Evolutionary conservation across 30 jellyfish, hydroid and myxozoan species (phyloP), one percentile per base, ranked within the genome.

Genomic region (Rhopilema esculentum): DNA sequence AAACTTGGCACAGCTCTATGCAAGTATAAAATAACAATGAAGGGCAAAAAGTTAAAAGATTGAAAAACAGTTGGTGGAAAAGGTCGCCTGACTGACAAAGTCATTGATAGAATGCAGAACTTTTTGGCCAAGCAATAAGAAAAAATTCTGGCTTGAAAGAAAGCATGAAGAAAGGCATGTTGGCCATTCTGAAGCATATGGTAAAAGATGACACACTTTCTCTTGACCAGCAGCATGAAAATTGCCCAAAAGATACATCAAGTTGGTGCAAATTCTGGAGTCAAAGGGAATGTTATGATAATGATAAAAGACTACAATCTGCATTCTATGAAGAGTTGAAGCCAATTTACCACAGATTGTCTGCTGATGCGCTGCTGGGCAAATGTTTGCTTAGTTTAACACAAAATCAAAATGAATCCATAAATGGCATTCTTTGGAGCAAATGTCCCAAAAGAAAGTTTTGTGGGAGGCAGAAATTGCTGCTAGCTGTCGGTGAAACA

Each of bases 211-310:
- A 69, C 32, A 64, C 66, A 16, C 20, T 73, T 21, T 51, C 85
- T 15, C 62, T 83, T 20, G 69, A 70, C 27, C 63, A 65, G 62
- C 92, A 83, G 78, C 92, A 70, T 62, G 85, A 83, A 2, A 83
- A 83, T 51, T 83, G 85, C 85, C 92, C 92, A 49, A 69, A 83
- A 53, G 77, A 23, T 21, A 19, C 22, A 27, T n/a, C 25, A 24
- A 83, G 92, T 77, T 83, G 90, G 85, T 83, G 92, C 78, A 83
- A 83, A 61, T 83, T 29, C 68, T 83, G 92, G 92, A 26, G 72
- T 22, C 48, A 79, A 52, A 57, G 89, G 61, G 71, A 78, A 32
- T 57, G 27, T 49, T 79, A 79, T 66, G 61, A 82, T 82, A 74
- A 82, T 27, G 57, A 29, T 49, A 82, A 67, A 21, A 68, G 84